Base-by-base conservation (phyloP, 2,888 invertebrate genomes). In the Hyposoter didymator region DNA sequence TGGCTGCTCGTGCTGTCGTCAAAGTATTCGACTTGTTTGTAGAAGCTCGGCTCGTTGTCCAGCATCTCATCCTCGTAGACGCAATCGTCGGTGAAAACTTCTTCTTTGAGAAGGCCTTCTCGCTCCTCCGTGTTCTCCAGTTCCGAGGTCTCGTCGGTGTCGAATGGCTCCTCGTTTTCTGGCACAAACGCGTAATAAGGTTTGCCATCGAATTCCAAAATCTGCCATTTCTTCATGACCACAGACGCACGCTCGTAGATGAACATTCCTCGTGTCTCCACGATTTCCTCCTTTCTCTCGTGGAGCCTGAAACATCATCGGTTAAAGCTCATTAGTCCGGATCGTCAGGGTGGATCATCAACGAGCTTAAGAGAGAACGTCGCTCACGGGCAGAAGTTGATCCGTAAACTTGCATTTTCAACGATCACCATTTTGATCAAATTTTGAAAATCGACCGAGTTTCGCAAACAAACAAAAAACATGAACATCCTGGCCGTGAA, bases 181-280 rank as follows among this genome's bases (percentile, higher is more conserved):
- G 94, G 93, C 49, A 94, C 90, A 82, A 94, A 94, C 4, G 93
- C 94, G 87, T 94, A 94, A 89, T 93, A 94, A 0, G 93, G 92
- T 19, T 92, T 93, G 17, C 93, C 94, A 76, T 94, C 93, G 80
- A 93, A 94, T 64, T 94, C 94, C 83, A 94, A 88, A 81, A 94
- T 93, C 82, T 94, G 94, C 94, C 94, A 94, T 75, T 93, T 93
- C 79, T 90, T 91, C 94, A 94, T 94, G 14, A 93, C 90, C 66
- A 94, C 89, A 19, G 93, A 92, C 80, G 92, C 92, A 64, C 91
- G 91, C 78, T 92, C 92, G 89, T 91, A 93, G 88, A 92, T 90
- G 87, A 94, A 94, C 78, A 93, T 89, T 45, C 94, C 94, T 62
- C 91, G 92, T 17, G 88, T 82, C 49, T 87, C 85, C 19, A 35